phyloP scores from a whole-genome alignment of 2,113 vertebrate species.

The Microcebus ravelobensis region DNA sequence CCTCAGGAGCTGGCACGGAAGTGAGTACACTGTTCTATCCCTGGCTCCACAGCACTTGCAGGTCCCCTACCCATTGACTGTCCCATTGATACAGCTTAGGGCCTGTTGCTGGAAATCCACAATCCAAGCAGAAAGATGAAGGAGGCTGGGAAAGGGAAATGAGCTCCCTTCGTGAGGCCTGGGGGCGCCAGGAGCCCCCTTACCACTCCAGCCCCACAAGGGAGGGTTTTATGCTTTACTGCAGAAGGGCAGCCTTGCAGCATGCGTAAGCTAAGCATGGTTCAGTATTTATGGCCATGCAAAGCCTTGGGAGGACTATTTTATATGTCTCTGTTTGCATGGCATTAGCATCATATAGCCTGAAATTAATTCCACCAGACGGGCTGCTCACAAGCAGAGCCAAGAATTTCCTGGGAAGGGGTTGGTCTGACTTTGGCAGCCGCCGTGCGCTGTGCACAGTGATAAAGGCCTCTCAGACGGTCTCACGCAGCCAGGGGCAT shows the following conservation, averaged over 20 bases:
- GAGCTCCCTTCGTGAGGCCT: neutral
- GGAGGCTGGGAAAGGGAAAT: neutral
- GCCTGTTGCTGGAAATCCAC: neutral
- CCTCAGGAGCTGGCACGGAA: rapidly evolving
- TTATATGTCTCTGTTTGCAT: conserved; percentile 84
- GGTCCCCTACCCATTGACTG: neutral
- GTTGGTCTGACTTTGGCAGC: conserved; percentile 28
- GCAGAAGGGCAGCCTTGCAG: conserved; percentile 28
- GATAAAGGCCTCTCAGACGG: neutral
- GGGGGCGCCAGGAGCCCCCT: conserved; percentile 32
- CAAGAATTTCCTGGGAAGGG: conserved; percentile 80
- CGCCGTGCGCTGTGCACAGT: rapidly evolving
- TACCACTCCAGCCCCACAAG: neutral
- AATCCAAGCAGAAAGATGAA: conserved; percentile 24
- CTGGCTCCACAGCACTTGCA: too few relatives aligned
- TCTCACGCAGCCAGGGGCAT: neutral
- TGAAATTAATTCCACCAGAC: conserved; percentile 82
- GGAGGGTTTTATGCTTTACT: conserved; percentile 43
- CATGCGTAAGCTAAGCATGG: conserved; percentile 59
- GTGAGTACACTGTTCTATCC: neutral
- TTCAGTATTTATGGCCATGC: conserved; percentile 75
- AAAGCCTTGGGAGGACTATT: conserved; percentile 75
- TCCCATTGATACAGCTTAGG: neutral
- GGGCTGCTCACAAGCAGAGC: conserved; percentile 78
- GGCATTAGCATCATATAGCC: conserved; percentile 71